These are phyloP conservation scores for Odontomyia ornata DNA, from an alignment of 2,888 invertebrate species.

Conservation along the genomic window DNA sequence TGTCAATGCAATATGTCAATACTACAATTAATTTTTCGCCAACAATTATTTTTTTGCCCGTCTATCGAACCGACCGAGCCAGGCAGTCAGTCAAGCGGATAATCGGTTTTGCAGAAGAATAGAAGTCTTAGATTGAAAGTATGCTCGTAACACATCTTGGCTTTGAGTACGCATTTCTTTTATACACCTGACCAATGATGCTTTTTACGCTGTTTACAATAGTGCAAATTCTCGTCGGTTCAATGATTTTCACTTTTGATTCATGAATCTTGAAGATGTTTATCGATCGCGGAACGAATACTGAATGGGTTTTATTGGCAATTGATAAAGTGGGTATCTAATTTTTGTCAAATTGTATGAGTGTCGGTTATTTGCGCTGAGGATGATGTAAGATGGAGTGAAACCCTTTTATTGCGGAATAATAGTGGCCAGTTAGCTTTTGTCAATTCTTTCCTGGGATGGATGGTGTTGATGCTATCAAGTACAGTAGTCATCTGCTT, in stretches of 20 bases:
- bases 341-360: not conserved
- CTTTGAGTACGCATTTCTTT: not conserved
- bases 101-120: slow-evolving; percentile 26
- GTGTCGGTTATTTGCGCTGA: not conserved
- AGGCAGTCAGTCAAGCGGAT: not conserved
- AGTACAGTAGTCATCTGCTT: no score
- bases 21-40: slow-evolving; percentile 25
- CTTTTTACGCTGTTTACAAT: not conserved
- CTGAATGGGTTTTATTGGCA: slow-evolving; percentile 17
- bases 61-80: not conserved
- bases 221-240: slow-evolving; percentile 13
- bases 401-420: not conserved
- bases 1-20: slow-evolving; percentile 35
- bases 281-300: not conserved
- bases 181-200: slow-evolving; percentile 14
- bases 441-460: not conserved
- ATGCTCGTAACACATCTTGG: slow-evolving; percentile 7
- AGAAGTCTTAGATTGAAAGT: slow-evolving; percentile 38
- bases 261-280: slow-evolving; percentile 24
- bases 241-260: slow-evolving; percentile 43
- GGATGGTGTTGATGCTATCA: no score
- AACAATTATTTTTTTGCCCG: slow-evolving; percentile 2
- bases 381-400: slow-evolving; percentile 19
- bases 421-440: slow-evolving; percentile 15
- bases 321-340: slow-evolving; percentile 21